Evolutionary conservation across 2,797 vertebrate species (phyloP).

Genomic region (Gastrophryne carolinensis): DNA sequence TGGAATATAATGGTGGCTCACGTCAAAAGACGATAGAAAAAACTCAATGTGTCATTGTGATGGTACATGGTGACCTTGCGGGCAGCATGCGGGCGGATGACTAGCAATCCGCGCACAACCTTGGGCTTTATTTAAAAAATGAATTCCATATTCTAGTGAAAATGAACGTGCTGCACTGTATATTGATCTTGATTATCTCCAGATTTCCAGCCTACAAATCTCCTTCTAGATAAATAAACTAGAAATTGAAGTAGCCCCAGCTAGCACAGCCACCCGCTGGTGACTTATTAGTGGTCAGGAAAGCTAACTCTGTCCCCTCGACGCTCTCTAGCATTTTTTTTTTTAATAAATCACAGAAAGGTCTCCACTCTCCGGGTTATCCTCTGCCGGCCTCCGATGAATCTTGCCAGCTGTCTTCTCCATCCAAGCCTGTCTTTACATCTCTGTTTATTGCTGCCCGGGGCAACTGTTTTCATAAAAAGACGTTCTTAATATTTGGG

Average conservation of each 20-base stretch:
- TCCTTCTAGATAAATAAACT: slow-evolving; percentile 37
- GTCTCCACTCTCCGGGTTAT: not conserved
- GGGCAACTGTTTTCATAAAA: not conserved
- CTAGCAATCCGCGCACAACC: slow-evolving; percentile 28
- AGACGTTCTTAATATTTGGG: no score
- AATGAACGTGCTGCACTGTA: slow-evolving; percentile 26
- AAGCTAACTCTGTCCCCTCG: not conserved
- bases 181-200: slow-evolving; percentile 49
- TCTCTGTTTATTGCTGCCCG: not conserved
- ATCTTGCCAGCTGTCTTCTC: not conserved
- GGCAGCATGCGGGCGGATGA: not conserved
- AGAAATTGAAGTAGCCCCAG: slow-evolving; percentile 20
- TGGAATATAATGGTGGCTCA: not conserved
- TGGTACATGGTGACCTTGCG: slow-evolving; percentile 20
- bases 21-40: not conserved
- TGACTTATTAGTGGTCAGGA: not conserved
- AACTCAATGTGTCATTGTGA: not conserved
- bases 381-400: not conserved
- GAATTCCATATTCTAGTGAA: slow-evolving; percentile 32
- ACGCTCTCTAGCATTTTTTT: not conserved
- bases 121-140: slow-evolving; percentile 25
- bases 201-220: slow-evolving; percentile 36
- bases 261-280: not conserved
- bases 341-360: slow-evolving; percentile 4
- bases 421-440: not conserved